Conservation (phyloP, 1,140 invertebrate species). For the Lepidostoma basale region DNA sequence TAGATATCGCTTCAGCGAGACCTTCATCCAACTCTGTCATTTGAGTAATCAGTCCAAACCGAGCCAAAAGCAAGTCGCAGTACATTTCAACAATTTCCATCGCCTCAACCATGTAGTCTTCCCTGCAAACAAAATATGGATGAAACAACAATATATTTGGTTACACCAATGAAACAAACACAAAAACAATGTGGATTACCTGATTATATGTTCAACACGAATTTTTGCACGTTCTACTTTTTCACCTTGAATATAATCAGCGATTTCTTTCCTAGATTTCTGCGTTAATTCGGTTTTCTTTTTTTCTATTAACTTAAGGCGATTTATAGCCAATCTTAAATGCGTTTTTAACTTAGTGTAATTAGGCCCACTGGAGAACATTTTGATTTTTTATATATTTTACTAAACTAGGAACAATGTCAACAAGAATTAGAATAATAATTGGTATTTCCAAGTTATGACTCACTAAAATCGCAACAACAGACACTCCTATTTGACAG, state of each 20-base stretch:
- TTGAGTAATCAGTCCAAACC: slow-evolving; percentile 96
- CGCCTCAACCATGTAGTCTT: slow-evolving; percentile 98
- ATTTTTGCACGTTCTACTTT: slow-evolving; percentile 96
- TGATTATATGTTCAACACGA: slow-evolving; percentile 96
- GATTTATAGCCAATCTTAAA: slow-evolving; percentile 87
- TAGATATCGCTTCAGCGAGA: slow-evolving; percentile 93
- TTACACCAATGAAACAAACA: neutral
- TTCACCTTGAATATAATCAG: slow-evolving; percentile 88
- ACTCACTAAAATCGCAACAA: neutral
- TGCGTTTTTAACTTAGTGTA: slow-evolving; percentile 98
- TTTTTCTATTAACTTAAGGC: slow-evolving; percentile 95
- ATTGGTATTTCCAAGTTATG: neutral
- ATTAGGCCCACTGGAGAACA: slow-evolving; percentile 88
- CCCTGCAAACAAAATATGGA: slow-evolving; percentile 58
- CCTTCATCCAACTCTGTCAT: slow-evolving; percentile 97
- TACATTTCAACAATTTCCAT: slow-evolving; percentile 99
- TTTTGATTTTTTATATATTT: slow-evolving; percentile 50
- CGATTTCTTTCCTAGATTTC: slow-evolving; percentile 97
- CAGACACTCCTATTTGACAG: neutral
- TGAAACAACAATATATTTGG: neutral
- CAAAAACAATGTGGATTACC: slow-evolving; percentile 58
- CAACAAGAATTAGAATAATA: neutral
- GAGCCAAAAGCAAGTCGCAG: slow-evolving; percentile 94
- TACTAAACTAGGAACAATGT: neutral
- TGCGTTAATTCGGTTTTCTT: slow-evolving; percentile 97